Percentiles rank a stretch among this genome's conserved stretches.
These are phyloP conservation scores for Rhaphigaster nebulosa DNA, from an alignment of 2,888 invertebrate species.

Conservation along the genomic window DNA sequence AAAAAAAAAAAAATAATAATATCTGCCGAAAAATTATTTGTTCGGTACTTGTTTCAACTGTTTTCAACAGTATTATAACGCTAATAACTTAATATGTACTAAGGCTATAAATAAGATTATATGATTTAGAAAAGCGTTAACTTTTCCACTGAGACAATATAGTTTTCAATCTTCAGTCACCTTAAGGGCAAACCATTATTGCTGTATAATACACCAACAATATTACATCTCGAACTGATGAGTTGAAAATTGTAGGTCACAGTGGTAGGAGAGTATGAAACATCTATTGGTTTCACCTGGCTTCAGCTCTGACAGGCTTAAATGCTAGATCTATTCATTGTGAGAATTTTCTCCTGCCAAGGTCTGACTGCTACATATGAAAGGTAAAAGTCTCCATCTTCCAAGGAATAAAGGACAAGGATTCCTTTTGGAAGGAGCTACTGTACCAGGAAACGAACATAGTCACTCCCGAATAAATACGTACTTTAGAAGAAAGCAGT, in stretches of 20 bases:
- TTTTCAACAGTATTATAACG: too few relatives aligned
- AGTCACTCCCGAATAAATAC: neutral
- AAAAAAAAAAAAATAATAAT: too few relatives aligned
- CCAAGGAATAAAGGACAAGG: neutral
- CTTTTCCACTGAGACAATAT: too few relatives aligned
- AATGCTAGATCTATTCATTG: constrained; percentile 22
- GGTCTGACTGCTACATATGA: constrained; percentile 20
- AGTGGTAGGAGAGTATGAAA: neutral
- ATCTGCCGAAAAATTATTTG: too few relatives aligned
- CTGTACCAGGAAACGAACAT: neutral
- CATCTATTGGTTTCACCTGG: constrained; percentile 18
- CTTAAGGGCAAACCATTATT: too few relatives aligned
- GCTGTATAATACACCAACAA: too few relatives aligned
- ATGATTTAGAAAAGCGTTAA: too few relatives aligned
- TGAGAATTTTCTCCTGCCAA: constrained; percentile 42
- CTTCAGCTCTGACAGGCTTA: constrained; percentile 24
- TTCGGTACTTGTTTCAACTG: too few relatives aligned
- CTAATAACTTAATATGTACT: too few relatives aligned
- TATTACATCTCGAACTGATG: neutral
- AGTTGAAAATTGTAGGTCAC: neutral
- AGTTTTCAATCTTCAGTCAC: too few relatives aligned
- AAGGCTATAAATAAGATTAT: too few relatives aligned
- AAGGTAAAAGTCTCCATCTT: constrained; percentile 8
- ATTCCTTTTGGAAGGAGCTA: neutral
- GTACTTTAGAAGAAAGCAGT: neutral